Evolutionary conservation across 1,140 invertebrate genomes (phyloP), one percentile per base, ranked within the genome.

Genomic region (Luehdorfia chinensis): DNA sequence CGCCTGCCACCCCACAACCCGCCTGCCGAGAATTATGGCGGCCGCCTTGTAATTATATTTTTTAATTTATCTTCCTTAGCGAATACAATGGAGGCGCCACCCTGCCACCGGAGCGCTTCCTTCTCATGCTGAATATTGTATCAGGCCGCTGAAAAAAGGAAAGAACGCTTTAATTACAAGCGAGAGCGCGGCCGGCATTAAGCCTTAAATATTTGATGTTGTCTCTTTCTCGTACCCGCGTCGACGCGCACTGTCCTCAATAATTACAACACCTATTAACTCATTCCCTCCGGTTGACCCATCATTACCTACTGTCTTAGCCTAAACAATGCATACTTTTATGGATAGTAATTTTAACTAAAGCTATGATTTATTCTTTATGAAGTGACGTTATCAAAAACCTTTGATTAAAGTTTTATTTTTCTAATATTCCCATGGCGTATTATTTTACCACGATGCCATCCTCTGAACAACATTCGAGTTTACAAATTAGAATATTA

Each of bases 11-110:
- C 69, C 74, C 63, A 57, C 72, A 45, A 49, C 66, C 73, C 83
- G 72, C 79, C 79, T 63, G 79, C 69, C 79, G 81, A 87, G 86
- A 87, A 87, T 87, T 87, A 87, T 87, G 86, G 86, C 84, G 84
- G 84, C 84, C 86, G 86, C 86, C 84, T 87, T 87, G 86, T 87
- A 87, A 87, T 87, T 87, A 88, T 88, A 88, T 88, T 88, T 88
- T 87, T 88, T 88, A 88, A 88, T 88, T 88, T 88, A 88, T 88
- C 86, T 88, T 88, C 86, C 86, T 88, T 88, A 87, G 84, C 78
- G 80, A 81, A 84, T 84, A 87, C 83, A 87, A 86, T 84, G 79
- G 79, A 81, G 81, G 81, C 78, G 77, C 81, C 81, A 78, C 79
- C 81, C 78, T 66, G 77, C 81, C 70, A 78, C 76, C 77, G 70